Evolutionary conservation across 2,113 vertebrate species (phyloP).

Genomic region (Pangasianodon hypophthalmus): DNA sequence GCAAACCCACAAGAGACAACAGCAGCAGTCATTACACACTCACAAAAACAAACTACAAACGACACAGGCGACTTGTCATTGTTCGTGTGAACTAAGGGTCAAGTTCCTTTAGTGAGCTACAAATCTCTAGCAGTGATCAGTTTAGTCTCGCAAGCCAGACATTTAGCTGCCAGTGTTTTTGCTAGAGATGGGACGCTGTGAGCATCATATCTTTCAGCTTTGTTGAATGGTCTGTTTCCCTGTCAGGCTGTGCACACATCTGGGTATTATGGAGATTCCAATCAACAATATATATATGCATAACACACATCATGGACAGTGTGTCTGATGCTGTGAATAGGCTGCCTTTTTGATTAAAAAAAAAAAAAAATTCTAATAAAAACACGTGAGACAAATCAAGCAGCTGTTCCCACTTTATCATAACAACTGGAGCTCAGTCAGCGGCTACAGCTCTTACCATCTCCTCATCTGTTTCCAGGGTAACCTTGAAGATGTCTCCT

Average conservation of each 20-base stretch:
- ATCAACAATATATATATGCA: not conserved
- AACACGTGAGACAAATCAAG: not conserved
- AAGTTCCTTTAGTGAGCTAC: not conserved
- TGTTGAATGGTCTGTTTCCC: not conserved
- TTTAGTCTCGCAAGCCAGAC: not conserved
- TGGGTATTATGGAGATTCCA: not conserved
- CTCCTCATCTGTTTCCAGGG: conserved; percentile 96
- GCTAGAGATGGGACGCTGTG: not conserved
- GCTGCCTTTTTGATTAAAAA: not conserved
- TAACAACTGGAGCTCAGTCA: not conserved
- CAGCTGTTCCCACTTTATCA: not conserved
- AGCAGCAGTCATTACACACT: not conserved
- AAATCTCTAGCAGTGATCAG: not conserved
- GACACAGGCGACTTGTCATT: no score
- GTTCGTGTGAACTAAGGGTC: not conserved
- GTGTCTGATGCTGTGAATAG: not conserved
- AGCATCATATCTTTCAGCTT: not conserved
- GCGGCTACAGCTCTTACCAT: conserved; percentile 80
- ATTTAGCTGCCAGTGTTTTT: not conserved
- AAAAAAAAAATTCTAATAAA: not conserved
- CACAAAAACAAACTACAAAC: no score
- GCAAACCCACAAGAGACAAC: not conserved
- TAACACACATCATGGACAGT: not conserved
- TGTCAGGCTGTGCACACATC: not conserved
- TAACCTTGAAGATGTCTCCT: conserved; percentile 98